phyloP scores from a whole-genome alignment of 2,113 vertebrate genomes.

The Poeciliopsis retropinna region DNA sequence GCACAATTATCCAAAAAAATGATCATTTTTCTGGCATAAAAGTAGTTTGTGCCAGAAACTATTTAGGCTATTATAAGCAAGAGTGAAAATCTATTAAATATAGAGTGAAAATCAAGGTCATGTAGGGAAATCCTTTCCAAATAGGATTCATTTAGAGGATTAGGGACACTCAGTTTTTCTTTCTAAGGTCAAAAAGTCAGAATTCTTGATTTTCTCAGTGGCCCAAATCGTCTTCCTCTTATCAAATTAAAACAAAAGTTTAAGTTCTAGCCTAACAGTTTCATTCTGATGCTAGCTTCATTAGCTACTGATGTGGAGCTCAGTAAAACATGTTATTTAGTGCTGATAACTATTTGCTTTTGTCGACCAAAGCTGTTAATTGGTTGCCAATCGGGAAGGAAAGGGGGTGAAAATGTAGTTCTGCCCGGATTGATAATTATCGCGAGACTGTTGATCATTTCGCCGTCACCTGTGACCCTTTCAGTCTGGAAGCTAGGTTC shows the following conservation, averaged over 20 bases:
- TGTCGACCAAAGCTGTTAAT: slow-evolving; percentile 11
- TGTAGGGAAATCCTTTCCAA: slow-evolving; percentile 9
- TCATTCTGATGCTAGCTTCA: not conserved
- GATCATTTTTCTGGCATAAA: not conserved
- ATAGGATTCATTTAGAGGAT: slow-evolving; percentile 11
- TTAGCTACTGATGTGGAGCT: not conserved
- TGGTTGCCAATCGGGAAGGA: not conserved
- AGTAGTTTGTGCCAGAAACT: not conserved
- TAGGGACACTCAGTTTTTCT: too few species aligned
- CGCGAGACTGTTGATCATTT: slow-evolving; percentile 40
- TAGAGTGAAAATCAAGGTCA: not conserved
- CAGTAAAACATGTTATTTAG: slow-evolving; percentile 9
- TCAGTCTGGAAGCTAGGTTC: slow-evolving; percentile 19
- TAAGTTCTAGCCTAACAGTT: slow-evolving; percentile 5
- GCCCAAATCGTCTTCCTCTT: slow-evolving; percentile 11
- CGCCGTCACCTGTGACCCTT: slow-evolving; percentile 35
- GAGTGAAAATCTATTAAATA: not conserved
- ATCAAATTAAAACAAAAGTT: slow-evolving; percentile 29
- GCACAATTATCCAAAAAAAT: not conserved
- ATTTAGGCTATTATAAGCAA: not conserved
- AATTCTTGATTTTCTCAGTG: too few species aligned
- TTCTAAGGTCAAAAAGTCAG: too few species aligned
- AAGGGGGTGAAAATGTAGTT: slow-evolving; percentile 1
- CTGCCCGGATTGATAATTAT: slow-evolving; percentile 21
- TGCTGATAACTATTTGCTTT: slow-evolving; percentile 12